Evolutionary conservation across 2,888 invertebrate genomes (phyloP).

Genomic region (Reticulitermes lucifugus): DNA sequence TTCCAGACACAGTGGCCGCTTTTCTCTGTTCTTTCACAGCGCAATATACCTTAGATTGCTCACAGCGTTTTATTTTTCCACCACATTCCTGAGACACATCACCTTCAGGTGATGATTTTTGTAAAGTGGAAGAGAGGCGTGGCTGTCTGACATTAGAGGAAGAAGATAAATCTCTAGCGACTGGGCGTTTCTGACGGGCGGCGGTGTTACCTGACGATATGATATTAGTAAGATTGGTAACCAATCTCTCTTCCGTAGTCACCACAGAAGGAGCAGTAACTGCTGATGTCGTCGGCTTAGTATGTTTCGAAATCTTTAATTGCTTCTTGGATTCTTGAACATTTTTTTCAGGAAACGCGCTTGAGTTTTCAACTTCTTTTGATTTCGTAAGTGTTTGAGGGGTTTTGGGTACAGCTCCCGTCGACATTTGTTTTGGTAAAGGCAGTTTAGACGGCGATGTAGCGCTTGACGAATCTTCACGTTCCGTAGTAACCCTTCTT

Average conservation of each 20-base stretch:
- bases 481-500: conserved; percentile 43
- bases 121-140: background rate
- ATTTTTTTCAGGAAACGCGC: conserved; percentile 9
- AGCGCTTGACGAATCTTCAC: conserved; percentile 33
- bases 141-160: conserved; percentile 1
- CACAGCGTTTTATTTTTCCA: conserved; percentile 25
- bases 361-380: conserved; percentile 36
- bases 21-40: background rate
- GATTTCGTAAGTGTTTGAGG: background rate
- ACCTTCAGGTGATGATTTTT: background rate
- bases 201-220: background rate
- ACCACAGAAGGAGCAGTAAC: background rate
- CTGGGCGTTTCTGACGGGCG: background rate
- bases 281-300: background rate
- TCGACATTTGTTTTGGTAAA: conserved; percentile 34
- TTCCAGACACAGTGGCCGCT: background rate
- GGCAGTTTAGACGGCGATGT: conserved; percentile 39
- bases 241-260: background rate
- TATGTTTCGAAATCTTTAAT: background rate
- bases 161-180: background rate
- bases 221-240: background rate
- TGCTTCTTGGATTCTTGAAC: conserved; percentile 6
- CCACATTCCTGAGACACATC: conserved; percentile 5
- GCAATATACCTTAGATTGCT: background rate
- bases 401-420: conserved; percentile 50